Base-by-base conservation (phyloP, 2,113 vertebrate species). In the Aptenodytes patagonicus region DNA sequence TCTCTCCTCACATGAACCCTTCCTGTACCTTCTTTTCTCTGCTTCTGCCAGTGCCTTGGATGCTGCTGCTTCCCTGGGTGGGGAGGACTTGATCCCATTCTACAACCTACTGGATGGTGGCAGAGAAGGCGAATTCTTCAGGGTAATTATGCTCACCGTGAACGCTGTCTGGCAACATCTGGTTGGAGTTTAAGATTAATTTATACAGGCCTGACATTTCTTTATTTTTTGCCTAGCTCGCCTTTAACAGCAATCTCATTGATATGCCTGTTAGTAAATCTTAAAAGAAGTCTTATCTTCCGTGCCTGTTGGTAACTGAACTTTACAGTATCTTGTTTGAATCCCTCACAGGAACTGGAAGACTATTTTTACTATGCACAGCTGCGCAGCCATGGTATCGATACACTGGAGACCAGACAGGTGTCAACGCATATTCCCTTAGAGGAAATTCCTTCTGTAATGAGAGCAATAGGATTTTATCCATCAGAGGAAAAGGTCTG, bases 301-400 rank as follows among this genome's bases (percentile, higher is more conserved):
- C 0, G 0, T 2, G 76, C 86, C 32, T 86, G 73, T 21, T 61
- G 66, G 55, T 60, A 71, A 44, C 86, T 46, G 24, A 79, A 83
- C 65, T 44, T 78, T 17, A 38, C 57, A n/a, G 36, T 31, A 19
- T 92, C 71, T 83, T 24, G 12, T 81, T 49, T 83, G 96, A 68
- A 62, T 95, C 64, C 94, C 69, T 90, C 38, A 26, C 91, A 99
- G 99, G 99, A 99, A 78, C 98, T 99, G 91, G 98, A 99, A 83
- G 98, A 99, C 81, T 99, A 99, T 94, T 99, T 99, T 97, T 99
- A 99, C 96, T 99, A 99, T 10, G 98, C 98, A 22, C 99, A 99
- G 98, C 90, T 99, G 79, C 97, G 87, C 68, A 97, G 97, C 68
- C 99, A 99, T 81, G 98, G 98, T 14, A 97, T 98, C 1, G 87